Evolutionary conservation across 92 coral and sea anemone species (phyloP).

Genomic region (Pocillopora grandis): DNA sequence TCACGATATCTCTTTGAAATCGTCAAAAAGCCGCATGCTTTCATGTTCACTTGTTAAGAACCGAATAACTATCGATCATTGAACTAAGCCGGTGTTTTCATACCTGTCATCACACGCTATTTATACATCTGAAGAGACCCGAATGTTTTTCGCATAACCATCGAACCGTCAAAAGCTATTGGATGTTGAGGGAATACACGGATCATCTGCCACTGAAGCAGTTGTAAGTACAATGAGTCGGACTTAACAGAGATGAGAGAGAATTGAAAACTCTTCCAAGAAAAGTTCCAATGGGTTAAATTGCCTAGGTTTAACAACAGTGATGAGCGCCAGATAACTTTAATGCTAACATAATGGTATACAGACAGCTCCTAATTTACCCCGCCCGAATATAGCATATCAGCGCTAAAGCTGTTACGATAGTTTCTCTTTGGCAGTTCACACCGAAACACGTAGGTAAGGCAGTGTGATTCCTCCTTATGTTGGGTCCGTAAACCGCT

Average conservation of each 20-base stretch:
- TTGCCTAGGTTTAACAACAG: not conserved
- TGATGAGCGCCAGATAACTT: not conserved
- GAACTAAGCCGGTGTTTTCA: not conserved
- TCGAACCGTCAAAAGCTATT: not conserved
- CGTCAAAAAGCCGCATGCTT: no score
- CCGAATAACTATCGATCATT: conserved; percentile 9
- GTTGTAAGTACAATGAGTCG: conserved; percentile 5
- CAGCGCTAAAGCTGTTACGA: not conserved
- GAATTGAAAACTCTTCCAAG: not conserved
- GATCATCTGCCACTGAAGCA: not conserved
- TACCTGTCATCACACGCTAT: conserved; percentile 28
- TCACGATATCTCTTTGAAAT: no score
- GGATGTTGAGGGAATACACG: not conserved
- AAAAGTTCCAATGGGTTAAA: not conserved
- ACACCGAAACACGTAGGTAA: not conserved
- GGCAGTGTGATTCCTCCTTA: not conserved
- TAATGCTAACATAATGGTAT: not conserved
- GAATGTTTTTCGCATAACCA: conserved; percentile 3
- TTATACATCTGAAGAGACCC: not conserved
- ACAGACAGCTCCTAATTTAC: not conserved
- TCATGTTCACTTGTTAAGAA: no score
- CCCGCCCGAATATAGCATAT: conserved; percentile 2
- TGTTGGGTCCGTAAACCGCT: not conserved
- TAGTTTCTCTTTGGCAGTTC: not conserved
- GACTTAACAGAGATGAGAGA: not conserved